Conservation (phyloP, 64 coral and sea anemone species). For the Platygyra sinensis region DNA sequence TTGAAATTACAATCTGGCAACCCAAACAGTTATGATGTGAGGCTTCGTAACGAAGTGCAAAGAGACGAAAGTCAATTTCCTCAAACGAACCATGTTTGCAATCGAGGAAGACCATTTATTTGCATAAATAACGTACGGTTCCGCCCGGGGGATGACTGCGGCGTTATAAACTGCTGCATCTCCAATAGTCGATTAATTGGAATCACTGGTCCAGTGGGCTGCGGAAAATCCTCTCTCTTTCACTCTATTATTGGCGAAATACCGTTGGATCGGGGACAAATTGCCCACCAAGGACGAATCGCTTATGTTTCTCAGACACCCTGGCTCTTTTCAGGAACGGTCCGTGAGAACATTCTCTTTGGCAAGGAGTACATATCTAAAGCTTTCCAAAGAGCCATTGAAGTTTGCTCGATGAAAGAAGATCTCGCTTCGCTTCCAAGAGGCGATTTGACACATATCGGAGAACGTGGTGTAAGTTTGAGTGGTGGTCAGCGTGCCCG, state of each 20-base stretch:
- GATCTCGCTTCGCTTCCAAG: conserved; percentile 39
- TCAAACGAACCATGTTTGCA: neutral
- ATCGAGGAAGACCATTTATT: neutral
- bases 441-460: conserved; percentile 48
- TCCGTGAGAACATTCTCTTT: too few species aligned
- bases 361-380: too few species aligned
- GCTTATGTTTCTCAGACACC: conserved; percentile 51
- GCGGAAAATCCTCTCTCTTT: conserved; percentile 37
- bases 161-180: too few species aligned
- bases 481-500: too few species aligned
- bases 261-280: neutral
- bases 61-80: neutral
- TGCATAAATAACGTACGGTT: neutral
- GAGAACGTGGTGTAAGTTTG: conserved; percentile 52
- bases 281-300: conserved; percentile 15
- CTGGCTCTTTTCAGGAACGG: conserved; percentile 46
- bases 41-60: neutral
- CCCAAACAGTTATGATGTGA: neutral
- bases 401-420: conserved; percentile 42
- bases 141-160: neutral
- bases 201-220: too few species aligned
- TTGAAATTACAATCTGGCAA: too few species aligned
- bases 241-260: conserved; percentile 46
- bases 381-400: conserved; percentile 10
- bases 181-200: too few species aligned